Conservation (phyloP, 2,113 vertebrate species). For the Crotalus helleri region DNA sequence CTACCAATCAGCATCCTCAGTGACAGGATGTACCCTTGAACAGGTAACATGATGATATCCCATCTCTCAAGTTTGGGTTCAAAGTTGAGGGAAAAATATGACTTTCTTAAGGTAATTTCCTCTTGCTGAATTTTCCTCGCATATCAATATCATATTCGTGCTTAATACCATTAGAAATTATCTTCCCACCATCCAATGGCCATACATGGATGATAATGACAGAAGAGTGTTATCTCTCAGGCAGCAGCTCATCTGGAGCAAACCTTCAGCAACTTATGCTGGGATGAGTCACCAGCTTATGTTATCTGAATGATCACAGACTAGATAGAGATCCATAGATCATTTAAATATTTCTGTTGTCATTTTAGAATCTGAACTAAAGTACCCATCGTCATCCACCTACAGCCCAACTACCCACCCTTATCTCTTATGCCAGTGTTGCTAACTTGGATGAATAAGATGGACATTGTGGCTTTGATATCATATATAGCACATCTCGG, state of each 20-base stretch:
- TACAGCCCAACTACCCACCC: not conserved
- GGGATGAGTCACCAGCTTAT: not conserved
- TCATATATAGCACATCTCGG: not conserved
- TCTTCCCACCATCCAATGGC: not conserved
- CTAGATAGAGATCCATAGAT: not conserved
- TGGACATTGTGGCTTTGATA: not conserved
- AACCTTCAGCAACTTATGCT: not conserved
- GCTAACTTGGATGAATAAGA: not conserved
- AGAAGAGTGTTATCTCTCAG: not conserved
- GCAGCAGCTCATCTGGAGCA: not conserved
- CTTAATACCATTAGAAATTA: not conserved
- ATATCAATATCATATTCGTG: not conserved
- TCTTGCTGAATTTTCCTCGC: not conserved
- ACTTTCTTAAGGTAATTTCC: not conserved
- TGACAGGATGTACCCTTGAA: not conserved
- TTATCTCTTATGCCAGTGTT: not conserved
- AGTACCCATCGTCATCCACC: not conserved
- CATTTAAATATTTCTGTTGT: not conserved
- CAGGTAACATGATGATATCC: not conserved
- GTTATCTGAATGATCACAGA: not conserved
- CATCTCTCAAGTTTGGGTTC: not conserved
- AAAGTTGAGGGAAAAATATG: not conserved
- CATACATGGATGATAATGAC: not conserved
- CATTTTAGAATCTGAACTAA: not conserved
- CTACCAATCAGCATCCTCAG: not conserved